Evolutionary conservation across 2,888 invertebrate species (phyloP).

Genomic region (Trypoxylon attenuatum): DNA sequence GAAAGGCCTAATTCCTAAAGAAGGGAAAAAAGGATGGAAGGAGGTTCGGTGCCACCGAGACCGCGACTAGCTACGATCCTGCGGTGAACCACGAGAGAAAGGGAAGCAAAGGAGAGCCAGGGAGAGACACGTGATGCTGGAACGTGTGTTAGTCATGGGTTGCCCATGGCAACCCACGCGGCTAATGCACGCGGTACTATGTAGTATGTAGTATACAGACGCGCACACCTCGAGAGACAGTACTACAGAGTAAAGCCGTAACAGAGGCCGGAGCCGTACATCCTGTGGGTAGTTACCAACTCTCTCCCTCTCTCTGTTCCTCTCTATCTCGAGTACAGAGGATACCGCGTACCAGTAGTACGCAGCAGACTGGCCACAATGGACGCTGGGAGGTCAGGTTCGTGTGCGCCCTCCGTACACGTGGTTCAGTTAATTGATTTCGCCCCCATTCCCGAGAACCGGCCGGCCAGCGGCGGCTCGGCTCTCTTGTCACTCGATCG

Average conservation of each 20-base stretch:
- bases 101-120: constrained; percentile 21
- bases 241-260: too few species aligned
- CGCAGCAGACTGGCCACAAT: constrained; percentile 21
- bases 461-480: constrained; percentile 35
- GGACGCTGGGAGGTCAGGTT: constrained; percentile 38
- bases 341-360: constrained; percentile 34
- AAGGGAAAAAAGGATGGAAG: too few species aligned
- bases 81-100: constrained; percentile 33
- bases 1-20: too few species aligned
- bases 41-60: neutral
- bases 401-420: constrained; percentile 40
- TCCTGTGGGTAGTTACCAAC: constrained; percentile 37
- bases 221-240: neutral
- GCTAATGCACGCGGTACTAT: constrained; percentile 51
- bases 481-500: constrained; percentile 58
- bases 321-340: too few species aligned
- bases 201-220: constrained; percentile 17
- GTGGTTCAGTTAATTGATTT: constrained; percentile 69
- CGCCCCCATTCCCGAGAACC: constrained; percentile 50
- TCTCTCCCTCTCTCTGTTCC: too few species aligned
- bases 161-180: constrained; percentile 71
- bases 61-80: constrained; percentile 28
- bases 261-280: constrained; percentile 17
- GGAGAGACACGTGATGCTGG: constrained; percentile 53
- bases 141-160: constrained; percentile 64